phyloP scores from a whole-genome alignment of 2,888 invertebrate genomes.

The Carterocephalus palaemon region DNA sequence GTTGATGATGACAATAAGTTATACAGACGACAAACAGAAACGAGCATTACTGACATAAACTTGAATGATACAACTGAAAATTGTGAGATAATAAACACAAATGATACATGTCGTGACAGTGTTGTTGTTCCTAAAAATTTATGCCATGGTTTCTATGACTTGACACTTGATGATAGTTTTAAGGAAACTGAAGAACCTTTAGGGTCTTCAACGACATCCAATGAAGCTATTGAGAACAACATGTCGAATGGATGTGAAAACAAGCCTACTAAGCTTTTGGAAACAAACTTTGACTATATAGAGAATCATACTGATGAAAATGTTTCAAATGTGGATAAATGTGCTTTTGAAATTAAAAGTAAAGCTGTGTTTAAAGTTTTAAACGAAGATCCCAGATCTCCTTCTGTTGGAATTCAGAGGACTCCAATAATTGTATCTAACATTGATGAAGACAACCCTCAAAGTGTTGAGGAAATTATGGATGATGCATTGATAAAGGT shows the following conservation, averaged over 20 bases:
- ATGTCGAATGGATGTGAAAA: constrained; percentile 44
- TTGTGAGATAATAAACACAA: constrained; percentile 46
- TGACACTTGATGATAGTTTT: constrained; percentile 57
- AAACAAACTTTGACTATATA: constrained; percentile 81
- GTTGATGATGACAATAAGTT: constrained; percentile 42
- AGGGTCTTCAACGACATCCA: constrained; percentile 65
- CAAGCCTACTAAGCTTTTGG: constrained; percentile 70
- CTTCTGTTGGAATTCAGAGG: constrained; percentile 68
- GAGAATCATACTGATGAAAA: constrained; percentile 45
- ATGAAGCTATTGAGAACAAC: constrained; percentile 60
- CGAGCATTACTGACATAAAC: constrained; percentile 44
- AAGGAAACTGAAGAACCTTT: constrained; percentile 58
- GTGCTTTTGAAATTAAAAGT: constrained; percentile 34
- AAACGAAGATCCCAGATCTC: constrained; percentile 69
- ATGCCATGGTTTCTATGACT: constrained; percentile 57
- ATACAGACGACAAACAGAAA: constrained; percentile 32
- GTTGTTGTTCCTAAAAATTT: constrained; percentile 63
- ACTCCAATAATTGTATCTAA: constrained; percentile 69
- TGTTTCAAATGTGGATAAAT: constrained; percentile 26
- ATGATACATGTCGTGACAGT: constrained; percentile 47
- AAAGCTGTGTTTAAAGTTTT: constrained; percentile 51
- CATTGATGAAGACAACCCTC: constrained; percentile 41
- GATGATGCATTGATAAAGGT: constrained; percentile 69
- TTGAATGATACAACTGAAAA: constrained; percentile 41
- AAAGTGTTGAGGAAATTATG: constrained; percentile 71